Evolutionary conservation across 2,797 vertebrate genomes (phyloP).

Genomic region (Eleutherodactylus coqui): DNA sequence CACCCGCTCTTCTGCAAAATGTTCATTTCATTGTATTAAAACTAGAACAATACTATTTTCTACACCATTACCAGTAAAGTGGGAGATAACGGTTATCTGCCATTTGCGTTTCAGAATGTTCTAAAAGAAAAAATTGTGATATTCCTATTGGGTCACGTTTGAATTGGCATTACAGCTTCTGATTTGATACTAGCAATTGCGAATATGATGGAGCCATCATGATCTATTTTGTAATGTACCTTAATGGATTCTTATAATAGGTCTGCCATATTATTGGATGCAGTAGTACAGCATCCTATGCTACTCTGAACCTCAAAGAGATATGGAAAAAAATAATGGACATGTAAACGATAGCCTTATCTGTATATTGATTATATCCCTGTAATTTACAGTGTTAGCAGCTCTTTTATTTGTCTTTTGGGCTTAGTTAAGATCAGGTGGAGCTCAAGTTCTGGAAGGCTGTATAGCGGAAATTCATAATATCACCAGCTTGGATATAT

Average conservation of each 20-base stretch:
- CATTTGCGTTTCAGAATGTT: background rate
- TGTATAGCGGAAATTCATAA: conserved; percentile 98
- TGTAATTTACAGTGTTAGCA: background rate
- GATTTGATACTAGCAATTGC: background rate
- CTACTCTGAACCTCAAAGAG: background rate
- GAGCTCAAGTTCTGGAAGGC: conserved; percentile 96
- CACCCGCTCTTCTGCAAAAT: background rate
- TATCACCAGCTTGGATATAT: conserved; percentile 94
- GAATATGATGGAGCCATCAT: background rate
- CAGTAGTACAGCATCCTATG: background rate
- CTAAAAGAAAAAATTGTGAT: background rate
- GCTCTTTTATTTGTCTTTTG: conserved; percentile 64
- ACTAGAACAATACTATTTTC: conserved; percentile 40
- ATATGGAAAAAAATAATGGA: background rate
- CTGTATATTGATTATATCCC: background rate
- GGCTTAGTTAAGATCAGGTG: conserved; percentile 90
- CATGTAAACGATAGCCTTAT: background rate
- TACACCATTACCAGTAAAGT: conserved; percentile 6
- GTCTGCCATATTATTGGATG: background rate
- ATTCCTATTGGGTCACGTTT: background rate
- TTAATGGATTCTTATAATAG: background rate
- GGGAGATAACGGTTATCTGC: background rate
- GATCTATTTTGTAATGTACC: background rate
- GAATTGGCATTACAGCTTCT: background rate
- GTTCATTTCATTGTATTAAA: background rate